Percentiles rank a stretch among this genome's conserved stretches.
These are phyloP conservation scores for Macquaria ambigua DNA, from an alignment of 2,113 vertebrate genomes.

Conservation along the genomic window DNA sequence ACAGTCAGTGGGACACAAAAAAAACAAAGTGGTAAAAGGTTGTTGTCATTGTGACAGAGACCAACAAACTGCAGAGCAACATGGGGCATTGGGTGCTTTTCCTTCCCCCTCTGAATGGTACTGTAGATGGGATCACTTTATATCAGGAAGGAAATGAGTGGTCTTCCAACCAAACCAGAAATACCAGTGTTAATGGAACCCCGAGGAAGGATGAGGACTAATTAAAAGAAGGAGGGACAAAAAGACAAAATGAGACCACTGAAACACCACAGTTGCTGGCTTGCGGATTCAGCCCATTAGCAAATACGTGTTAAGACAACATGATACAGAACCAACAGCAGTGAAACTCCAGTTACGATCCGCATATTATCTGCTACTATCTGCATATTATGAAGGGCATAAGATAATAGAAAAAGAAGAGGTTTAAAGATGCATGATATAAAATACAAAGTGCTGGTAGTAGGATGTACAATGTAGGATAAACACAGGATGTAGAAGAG, in stretches of 20 bases:
- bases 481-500: neutral
- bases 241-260: slow-evolving; percentile 11
- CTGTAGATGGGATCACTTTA: slow-evolving; percentile 19
- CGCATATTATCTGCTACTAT: neutral
- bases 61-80: neutral
- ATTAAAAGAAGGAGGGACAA: slow-evolving; percentile 15
- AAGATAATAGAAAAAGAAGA: neutral
- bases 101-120: neutral
- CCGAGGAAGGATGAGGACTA: neutral
- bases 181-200: slow-evolving; percentile 41
- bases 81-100: neutral
- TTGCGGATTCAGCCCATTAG: slow-evolving; percentile 17
- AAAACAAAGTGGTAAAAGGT: neutral
- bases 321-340: neutral
- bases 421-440: neutral
- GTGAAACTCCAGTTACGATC: neutral
- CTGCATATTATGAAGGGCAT: neutral
- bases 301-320: neutral
- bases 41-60: neutral
- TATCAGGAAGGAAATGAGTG: slow-evolving; percentile 29
- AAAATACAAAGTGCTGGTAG: neutral
- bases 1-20: neutral
- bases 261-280: neutral
- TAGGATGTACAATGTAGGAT: neutral
- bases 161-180: slow-evolving; percentile 26